Evolutionary conservation across 1,140 invertebrate genomes (phyloP).

Genomic region (Ips typographus): DNA sequence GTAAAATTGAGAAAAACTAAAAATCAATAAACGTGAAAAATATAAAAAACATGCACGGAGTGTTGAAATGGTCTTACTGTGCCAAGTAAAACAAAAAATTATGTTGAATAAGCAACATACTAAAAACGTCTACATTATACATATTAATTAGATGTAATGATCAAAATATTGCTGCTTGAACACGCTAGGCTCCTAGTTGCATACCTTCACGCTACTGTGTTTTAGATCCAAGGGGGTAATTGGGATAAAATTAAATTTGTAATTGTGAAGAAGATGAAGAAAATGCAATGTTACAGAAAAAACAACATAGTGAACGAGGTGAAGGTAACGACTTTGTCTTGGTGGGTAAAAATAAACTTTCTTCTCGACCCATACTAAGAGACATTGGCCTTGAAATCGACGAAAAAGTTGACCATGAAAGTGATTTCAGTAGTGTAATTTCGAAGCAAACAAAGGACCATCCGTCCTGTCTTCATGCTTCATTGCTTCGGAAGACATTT

Average conservation of each 20-base stretch:
- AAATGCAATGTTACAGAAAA: neutral
- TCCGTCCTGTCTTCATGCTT: too few relatives aligned
- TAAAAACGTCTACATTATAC: conserved; percentile 14
- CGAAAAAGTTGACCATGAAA: conserved; percentile 15
- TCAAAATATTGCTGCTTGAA: conserved; percentile 22
- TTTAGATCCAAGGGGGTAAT: conserved; percentile 12
- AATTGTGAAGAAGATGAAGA: neutral
- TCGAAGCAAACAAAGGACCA: too few relatives aligned
- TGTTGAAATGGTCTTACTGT: neutral
- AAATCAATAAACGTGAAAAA: too few relatives aligned
- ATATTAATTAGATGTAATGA: conserved; percentile 18
- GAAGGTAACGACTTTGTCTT: conserved; percentile 14
- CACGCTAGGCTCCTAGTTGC: conserved; percentile 11
- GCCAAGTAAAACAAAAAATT: conserved; percentile 8
- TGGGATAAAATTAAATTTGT: conserved; percentile 8
- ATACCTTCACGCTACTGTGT: conserved; percentile 19
- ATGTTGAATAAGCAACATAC: conserved; percentile 11
- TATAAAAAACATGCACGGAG: too few relatives aligned
- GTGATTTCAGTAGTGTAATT: neutral
- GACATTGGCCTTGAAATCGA: conserved; percentile 19
- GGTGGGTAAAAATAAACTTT: conserved; percentile 16
- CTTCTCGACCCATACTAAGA: conserved; percentile 12
- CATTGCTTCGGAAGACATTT: too few relatives aligned
- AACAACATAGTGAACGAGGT: conserved; percentile 12
- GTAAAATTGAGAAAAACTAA: too few relatives aligned